Evolutionary conservation across 2,888 invertebrate genomes (phyloP).

Genomic region (Cosmopolites sordidus): DNA sequence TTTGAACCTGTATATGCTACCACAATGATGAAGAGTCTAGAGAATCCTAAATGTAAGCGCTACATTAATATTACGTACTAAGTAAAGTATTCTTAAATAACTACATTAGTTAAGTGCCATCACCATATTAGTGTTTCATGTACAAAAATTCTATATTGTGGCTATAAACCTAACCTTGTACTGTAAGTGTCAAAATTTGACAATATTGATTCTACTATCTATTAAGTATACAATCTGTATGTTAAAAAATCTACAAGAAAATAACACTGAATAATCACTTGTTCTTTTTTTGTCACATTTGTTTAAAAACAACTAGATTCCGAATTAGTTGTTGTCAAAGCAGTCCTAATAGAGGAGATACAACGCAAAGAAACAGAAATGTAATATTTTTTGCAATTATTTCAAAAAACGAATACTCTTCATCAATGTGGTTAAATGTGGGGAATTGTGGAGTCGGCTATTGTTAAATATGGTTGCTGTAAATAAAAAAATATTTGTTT

Average conservation of each 20-base stretch:
- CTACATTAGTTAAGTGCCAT: constrained; percentile 50
- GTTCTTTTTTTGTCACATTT: constrained; percentile 1
- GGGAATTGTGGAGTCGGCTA: constrained; percentile 45
- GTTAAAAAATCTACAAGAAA: constrained; percentile 35
- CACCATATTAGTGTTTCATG: constrained; percentile 49
- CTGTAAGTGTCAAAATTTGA: constrained; percentile 44
- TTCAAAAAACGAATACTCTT: constrained; percentile 35
- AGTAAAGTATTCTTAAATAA: constrained; percentile 42
- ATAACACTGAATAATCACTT: constrained; percentile 3
- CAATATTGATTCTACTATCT: constrained; percentile 40
- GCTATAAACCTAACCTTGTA: constrained; percentile 43
- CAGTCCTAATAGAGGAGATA: constrained; percentile 37
- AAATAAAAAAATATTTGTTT: constrained; percentile 33
- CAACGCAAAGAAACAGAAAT: constrained; percentile 28
- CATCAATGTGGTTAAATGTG: constrained; percentile 49
- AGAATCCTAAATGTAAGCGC: constrained; percentile 37
- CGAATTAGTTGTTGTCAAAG: not conserved
- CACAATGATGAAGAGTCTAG: constrained; percentile 47
- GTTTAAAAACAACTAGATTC: not conserved
- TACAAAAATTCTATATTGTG: constrained; percentile 43
- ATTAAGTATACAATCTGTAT: constrained; percentile 44
- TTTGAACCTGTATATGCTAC: constrained; percentile 48
- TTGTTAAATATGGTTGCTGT: constrained; percentile 46
- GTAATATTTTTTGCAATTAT: constrained; percentile 12
- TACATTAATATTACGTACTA: constrained; percentile 41